These are phyloP conservation scores for Oreochromis spilurus DNA, from an alignment of 2,113 vertebrate genomes.

Conservation along the genomic window DNA sequence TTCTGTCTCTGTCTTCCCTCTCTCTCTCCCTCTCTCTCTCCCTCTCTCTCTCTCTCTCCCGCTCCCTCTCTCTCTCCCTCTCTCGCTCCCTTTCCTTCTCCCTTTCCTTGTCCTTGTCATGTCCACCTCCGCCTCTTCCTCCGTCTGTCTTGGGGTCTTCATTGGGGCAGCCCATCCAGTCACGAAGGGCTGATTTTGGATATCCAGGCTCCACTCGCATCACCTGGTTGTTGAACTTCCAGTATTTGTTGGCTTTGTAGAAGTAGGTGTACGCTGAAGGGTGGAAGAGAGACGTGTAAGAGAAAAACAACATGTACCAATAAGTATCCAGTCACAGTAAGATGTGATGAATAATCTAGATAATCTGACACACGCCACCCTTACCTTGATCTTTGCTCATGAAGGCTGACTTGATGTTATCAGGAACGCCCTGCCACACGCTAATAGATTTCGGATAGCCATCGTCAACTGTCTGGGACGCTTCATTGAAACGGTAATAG, in stretches of 20 bases:
- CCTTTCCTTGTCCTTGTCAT: constrained; percentile 56
- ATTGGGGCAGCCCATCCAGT: constrained; percentile 84
- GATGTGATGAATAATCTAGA: neutral
- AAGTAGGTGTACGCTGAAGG: constrained; percentile 84
- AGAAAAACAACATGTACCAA: neutral
- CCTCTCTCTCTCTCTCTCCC: neutral
- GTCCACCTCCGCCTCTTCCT: constrained; percentile 53
- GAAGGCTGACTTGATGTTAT: constrained; percentile 81
- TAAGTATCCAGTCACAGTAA: neutral
- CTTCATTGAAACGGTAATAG: constrained; percentile 88
- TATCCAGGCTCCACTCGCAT: constrained; percentile 85
- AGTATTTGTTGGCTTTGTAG: constrained; percentile 90
- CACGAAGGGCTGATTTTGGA: constrained; percentile 83
- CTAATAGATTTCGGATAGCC: constrained; percentile 83
- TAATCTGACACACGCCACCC: neutral
- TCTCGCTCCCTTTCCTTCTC: constrained; percentile 19
- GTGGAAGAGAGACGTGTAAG: neutral
- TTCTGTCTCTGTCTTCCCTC: constrained; percentile 24
- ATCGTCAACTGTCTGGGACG: constrained; percentile 71
- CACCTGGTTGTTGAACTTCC: constrained; percentile 91
- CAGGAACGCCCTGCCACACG: constrained; percentile 85
- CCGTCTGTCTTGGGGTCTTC: constrained; percentile 72
- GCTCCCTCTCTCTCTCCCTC: neutral
- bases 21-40: constrained; percentile 29
- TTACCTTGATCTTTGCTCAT: constrained; percentile 88